phyloP scores from a whole-genome alignment of 2,113 vertebrate genomes.

The Sceloporus undulatus region DNA sequence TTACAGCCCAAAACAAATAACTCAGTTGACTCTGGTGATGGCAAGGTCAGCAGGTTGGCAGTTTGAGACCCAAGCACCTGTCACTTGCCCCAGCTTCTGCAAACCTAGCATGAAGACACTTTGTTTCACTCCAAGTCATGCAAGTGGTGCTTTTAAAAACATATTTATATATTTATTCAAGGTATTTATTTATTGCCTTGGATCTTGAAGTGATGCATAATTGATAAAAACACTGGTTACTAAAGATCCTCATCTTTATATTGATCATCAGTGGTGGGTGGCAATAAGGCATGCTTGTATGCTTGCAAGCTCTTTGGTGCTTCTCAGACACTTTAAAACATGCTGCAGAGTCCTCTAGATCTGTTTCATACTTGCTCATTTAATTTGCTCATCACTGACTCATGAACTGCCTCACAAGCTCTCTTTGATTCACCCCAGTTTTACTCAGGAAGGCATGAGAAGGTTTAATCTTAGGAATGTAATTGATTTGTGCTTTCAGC shows the following conservation, averaged over 20 bases:
- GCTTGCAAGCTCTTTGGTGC: not conserved
- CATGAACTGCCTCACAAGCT: slow-evolving; percentile 17
- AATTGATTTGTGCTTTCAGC: slow-evolving; percentile 40
- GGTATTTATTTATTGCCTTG: no score
- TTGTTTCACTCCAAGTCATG: not conserved
- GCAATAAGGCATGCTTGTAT: not conserved
- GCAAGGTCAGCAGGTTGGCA: no score
- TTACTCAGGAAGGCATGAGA: slow-evolving; percentile 13
- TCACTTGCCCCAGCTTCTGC: no score
- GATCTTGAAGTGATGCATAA: no score
- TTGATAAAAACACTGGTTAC: no score
- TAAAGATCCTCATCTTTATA: not conserved
- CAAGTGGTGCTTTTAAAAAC: not conserved
- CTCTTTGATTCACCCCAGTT: slow-evolving; percentile 19
- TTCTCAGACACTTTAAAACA: not conserved
- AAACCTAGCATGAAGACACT: not conserved
- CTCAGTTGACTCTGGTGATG: no score
- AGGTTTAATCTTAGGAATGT: slow-evolving; percentile 19
- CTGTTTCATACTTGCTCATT: not conserved
- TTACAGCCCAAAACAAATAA: no score
- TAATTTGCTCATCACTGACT: slow-evolving; percentile 17
- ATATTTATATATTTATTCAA: no score
- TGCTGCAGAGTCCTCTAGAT: not conserved
- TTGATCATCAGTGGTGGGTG: not conserved
- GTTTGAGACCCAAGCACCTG: no score